These are phyloP conservation scores for Andricus curvator DNA, from an alignment of 2,888 invertebrate species.

Conservation along the genomic window DNA sequence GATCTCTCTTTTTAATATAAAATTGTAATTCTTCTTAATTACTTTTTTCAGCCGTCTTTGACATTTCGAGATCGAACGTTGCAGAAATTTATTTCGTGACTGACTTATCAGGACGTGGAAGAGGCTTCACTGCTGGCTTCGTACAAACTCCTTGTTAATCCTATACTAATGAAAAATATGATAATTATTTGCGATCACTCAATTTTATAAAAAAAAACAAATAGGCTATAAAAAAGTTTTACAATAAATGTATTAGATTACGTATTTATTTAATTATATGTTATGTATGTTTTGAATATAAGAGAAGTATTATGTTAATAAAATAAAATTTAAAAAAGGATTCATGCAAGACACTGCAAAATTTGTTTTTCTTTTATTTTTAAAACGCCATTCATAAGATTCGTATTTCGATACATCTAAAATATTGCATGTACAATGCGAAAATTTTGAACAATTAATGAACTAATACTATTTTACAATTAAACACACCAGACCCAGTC, in stretches of 20 bases:
- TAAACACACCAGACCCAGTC: not conserved
- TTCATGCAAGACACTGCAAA: not conserved
- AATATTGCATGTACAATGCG: not conserved
- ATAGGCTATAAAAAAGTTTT: not conserved
- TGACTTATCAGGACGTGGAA: conserved; percentile 72
- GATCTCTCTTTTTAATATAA: not conserved
- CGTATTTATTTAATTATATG: too few species aligned
- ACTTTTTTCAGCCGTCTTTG: conserved; percentile 70
- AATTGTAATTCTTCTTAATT: not conserved
- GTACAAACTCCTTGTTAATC: conserved; percentile 68
- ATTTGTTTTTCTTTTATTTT: not conserved
- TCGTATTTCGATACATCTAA: not conserved
- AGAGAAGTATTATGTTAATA: too few species aligned
- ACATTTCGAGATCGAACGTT: conserved; percentile 66
- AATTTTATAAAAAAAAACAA: not conserved
- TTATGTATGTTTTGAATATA: too few species aligned
- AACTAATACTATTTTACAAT: not conserved
- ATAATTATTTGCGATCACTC: not conserved
- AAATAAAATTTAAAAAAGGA: not conserved
- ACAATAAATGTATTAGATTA: too few species aligned
- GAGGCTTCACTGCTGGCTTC: conserved; percentile 78
- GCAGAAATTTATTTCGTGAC: conserved; percentile 76
- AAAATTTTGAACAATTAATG: not conserved
- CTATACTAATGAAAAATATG: conserved; percentile 4
- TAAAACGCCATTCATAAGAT: not conserved